phyloP scores from a whole-genome alignment of 2,888 invertebrate species.

The Lamellibrachia columna region DNA sequence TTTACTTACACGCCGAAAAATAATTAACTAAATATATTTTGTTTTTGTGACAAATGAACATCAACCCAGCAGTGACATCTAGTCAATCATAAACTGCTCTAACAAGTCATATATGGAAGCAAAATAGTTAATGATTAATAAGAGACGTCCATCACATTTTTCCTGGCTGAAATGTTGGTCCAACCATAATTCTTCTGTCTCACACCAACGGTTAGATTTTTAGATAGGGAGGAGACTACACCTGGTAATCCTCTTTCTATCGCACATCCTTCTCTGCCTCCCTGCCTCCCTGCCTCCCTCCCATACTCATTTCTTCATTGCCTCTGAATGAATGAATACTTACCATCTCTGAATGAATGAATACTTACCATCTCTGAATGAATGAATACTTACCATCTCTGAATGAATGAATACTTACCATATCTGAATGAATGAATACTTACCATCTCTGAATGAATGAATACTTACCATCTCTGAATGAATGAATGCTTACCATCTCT shows the following conservation, averaged over 20 bases:
- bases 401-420: background rate
- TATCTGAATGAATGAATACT: background rate
- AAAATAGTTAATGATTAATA: background rate
- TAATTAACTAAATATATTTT: background rate
- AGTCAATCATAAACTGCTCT: no score
- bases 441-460: background rate
- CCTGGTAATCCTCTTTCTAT: no score
- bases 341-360: background rate
- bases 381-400: conserved; percentile 1
- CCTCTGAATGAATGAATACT: background rate
- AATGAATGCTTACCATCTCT: background rate
- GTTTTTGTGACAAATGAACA: background rate
- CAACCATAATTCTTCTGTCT: background rate
- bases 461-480: background rate
- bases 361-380: background rate
- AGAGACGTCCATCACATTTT: background rate
- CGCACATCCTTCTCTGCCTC: no score
- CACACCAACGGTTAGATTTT: background rate
- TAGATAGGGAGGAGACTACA: background rate
- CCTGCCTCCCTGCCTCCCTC: no score
- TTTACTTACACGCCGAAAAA: no score
- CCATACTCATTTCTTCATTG: no score
- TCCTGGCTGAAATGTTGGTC: background rate
- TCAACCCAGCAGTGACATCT: background rate
- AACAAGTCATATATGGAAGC: background rate